phyloP scores from a whole-genome alignment of 1,140 invertebrate species.

The Augochlora pura region DNA sequence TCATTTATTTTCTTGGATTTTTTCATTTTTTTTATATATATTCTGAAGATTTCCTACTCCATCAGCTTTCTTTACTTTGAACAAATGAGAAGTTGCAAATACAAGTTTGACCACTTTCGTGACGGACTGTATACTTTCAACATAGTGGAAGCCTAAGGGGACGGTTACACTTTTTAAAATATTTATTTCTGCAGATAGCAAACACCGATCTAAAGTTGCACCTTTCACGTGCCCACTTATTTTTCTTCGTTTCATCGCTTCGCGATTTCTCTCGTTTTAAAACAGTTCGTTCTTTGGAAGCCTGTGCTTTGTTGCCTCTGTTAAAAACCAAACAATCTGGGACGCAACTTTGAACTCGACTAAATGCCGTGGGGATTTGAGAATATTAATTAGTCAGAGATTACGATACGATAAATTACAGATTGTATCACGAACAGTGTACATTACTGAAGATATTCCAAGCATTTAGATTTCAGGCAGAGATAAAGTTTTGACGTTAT shows the following conservation, averaged over 20 bases:
- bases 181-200: constrained; percentile 1
- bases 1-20: no score
- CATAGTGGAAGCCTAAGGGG: not conserved
- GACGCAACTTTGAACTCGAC: no score
- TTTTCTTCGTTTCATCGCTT: not conserved
- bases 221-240: constrained; percentile 20
- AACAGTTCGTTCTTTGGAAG: not conserved
- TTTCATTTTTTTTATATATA: no score
- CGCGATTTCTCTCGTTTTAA: constrained; percentile 23
- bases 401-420: no score
- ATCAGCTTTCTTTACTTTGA: not conserved
- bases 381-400: no score
- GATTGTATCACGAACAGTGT: no score
- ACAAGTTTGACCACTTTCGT: not conserved
- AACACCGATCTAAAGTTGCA: not conserved
- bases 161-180: constrained; percentile 7
- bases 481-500: no score
- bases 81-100: not conserved
- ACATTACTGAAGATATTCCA: no score
- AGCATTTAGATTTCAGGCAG: no score
- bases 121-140: not conserved
- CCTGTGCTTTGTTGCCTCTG: not conserved
- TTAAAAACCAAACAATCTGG: not conserved
- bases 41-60: no score
- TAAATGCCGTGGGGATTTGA: no score